Evolutionary conservation across 2,888 invertebrate genomes (phyloP).

Genomic region (Drosophila algonquin): DNA sequence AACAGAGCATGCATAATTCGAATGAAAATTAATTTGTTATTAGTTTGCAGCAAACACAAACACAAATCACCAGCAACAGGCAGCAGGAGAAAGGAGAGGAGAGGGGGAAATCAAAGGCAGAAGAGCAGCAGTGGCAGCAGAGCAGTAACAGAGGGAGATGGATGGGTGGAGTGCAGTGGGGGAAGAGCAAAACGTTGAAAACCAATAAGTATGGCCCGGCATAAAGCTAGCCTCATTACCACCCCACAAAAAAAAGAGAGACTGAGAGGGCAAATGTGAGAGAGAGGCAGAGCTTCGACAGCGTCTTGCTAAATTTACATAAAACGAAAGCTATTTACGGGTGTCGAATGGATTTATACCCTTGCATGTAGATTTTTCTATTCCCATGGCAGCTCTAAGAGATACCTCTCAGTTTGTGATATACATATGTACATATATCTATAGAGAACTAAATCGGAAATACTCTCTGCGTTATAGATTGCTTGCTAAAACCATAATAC

Average conservation of each 20-base stretch:
- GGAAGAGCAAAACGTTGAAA: conserved; percentile 14
- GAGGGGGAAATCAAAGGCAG: background rate
- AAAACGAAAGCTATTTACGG: conserved; percentile 19
- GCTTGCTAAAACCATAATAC: too few species aligned
- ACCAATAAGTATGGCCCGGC: conserved; percentile 55
- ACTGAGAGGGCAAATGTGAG: background rate
- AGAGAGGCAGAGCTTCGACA: background rate
- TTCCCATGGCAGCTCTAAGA: too few species aligned
- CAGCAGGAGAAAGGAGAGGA: conserved; percentile 1
- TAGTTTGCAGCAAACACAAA: conserved; percentile 56
- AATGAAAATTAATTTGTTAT: conserved; percentile 75
- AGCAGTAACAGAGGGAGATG: background rate
- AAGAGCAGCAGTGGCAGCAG: background rate
- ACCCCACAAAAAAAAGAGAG: conserved; percentile 23
- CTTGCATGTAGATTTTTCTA: too few species aligned
- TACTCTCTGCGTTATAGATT: too few species aligned
- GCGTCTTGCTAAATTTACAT: conserved; percentile 62
- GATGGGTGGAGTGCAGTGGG: background rate
- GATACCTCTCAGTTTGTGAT: too few species aligned
- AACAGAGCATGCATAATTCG: conserved; percentile 68
- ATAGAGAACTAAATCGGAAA: too few species aligned
- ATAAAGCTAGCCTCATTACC: conserved; percentile 69
- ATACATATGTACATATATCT: too few species aligned
- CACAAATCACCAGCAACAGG: conserved; percentile 41
- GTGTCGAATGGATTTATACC: too few species aligned